phyloP scores from a whole-genome alignment of 2,113 vertebrate genomes.

The Vicugna pacos region DNA sequence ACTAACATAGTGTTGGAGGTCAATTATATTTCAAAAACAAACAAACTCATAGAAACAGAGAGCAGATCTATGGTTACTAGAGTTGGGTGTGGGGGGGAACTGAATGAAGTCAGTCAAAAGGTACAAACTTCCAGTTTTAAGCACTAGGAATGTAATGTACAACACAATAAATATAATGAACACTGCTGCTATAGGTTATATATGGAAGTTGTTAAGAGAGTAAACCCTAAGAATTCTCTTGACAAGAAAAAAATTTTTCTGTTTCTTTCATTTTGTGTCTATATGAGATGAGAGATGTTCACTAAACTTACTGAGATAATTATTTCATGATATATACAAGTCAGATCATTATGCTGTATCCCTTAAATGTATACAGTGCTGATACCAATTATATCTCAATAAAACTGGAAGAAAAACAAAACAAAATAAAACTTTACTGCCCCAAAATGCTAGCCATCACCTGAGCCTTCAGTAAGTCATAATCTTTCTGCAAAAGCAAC shows the following conservation, averaged over 20 bases:
- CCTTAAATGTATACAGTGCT: neutral
- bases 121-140: neutral
- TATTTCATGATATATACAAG: neutral
- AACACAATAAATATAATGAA: neutral
- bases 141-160: neutral
- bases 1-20: too few relatives aligned
- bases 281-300: neutral
- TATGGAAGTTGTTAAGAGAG: neutral
- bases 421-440: neutral
- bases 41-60: neutral
- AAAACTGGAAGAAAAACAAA: neutral
- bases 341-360: neutral
- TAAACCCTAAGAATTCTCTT: neutral
- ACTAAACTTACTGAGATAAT: neutral
- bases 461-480: neutral
- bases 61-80: neutral
- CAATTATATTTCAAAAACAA: neutral
- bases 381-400: neutral
- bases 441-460: neutral
- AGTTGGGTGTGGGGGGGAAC: neutral
- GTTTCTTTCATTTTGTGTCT: neutral
- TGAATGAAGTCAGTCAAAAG: neutral
- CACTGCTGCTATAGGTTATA: neutral
- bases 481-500: neutral
- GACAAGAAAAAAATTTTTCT: neutral